Percentiles rank a stretch among this genome's conserved stretches.
phyloP scores from a whole-genome alignment of 2,888 invertebrate species.

The Lathronympha strigana region DNA sequence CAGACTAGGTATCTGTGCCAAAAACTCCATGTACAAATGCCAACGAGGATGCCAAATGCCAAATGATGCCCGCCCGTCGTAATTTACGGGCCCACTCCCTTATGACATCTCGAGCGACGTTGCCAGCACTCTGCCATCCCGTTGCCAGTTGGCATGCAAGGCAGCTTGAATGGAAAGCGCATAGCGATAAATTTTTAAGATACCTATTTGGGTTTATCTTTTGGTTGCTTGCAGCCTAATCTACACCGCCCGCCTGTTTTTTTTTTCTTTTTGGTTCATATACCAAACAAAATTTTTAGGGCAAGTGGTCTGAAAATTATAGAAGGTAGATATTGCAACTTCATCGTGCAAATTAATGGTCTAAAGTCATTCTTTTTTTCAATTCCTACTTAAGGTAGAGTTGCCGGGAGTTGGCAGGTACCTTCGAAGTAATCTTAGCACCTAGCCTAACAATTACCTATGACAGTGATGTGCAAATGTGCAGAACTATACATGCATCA shows the following conservation, averaged over 20 bases:
- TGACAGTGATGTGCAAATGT: too few relatives aligned
- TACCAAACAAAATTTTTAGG: background rate
- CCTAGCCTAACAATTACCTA: too few relatives aligned
- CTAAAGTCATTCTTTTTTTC: too few relatives aligned
- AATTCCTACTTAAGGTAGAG: too few relatives aligned
- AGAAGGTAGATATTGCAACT: too few relatives aligned
- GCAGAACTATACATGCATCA: too few relatives aligned
- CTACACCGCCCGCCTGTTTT: too few relatives aligned
- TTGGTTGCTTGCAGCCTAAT: background rate
- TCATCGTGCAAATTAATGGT: too few relatives aligned
- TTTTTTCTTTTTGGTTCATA: too few relatives aligned
- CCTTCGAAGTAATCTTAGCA: too few relatives aligned
- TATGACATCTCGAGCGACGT: conserved; percentile 9
- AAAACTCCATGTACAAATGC: conserved; percentile 1
- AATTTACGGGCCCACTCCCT: conserved; percentile 4
- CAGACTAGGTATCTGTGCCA: conserved; percentile 11
- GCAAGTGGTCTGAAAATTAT: background rate
- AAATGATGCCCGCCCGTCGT: conserved; percentile 18
- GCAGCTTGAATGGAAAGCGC: background rate
- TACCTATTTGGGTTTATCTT: conserved; percentile 6
- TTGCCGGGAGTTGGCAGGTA: too few relatives aligned
- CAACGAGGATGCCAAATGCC: conserved; percentile 20
- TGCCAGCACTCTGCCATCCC: conserved; percentile 22
- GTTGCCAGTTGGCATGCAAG: conserved; percentile 35
- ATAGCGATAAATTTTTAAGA: background rate